Evolutionary conservation across 2,888 invertebrate genomes (phyloP).

Genomic region (Dynastes tityus): DNA sequence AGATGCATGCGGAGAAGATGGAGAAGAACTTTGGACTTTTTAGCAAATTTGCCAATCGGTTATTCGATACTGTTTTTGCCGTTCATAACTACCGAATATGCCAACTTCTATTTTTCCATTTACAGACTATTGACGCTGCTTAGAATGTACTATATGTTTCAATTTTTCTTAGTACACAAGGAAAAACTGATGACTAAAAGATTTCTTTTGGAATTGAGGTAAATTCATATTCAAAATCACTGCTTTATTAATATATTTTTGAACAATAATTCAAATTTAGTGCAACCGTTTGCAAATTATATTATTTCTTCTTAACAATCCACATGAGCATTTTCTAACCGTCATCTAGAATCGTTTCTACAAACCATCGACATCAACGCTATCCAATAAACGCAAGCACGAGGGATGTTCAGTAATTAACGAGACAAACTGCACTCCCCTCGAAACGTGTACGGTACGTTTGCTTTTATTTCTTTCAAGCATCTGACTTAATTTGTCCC

Average conservation of each 20-base stretch:
- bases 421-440: too few relatives aligned
- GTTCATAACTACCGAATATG: constrained; percentile 57
- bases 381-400: too few relatives aligned
- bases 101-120: constrained; percentile 66
- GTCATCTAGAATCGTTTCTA: too few relatives aligned
- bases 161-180: constrained; percentile 70
- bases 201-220: constrained; percentile 71
- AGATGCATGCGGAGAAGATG: constrained; percentile 71
- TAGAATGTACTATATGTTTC: constrained; percentile 71
- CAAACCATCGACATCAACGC: too few relatives aligned
- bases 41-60: constrained; percentile 69
- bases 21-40: constrained; percentile 70
- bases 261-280: too few relatives aligned
- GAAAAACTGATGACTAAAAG: constrained; percentile 71
- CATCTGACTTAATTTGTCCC: too few relatives aligned
- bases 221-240: constrained; percentile 30
- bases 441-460: too few relatives aligned
- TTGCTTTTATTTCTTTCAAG: too few relatives aligned
- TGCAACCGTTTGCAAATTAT: too few relatives aligned
- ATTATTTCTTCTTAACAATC: too few relatives aligned
- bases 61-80: constrained; percentile 68
- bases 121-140: constrained; percentile 70
- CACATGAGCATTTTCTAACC: too few relatives aligned
- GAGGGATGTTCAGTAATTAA: neutral
- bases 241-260: too few relatives aligned